Base-by-base conservation (phyloP, 2,113 vertebrate genomes). In the Engraulis encrasicolus region DNA sequence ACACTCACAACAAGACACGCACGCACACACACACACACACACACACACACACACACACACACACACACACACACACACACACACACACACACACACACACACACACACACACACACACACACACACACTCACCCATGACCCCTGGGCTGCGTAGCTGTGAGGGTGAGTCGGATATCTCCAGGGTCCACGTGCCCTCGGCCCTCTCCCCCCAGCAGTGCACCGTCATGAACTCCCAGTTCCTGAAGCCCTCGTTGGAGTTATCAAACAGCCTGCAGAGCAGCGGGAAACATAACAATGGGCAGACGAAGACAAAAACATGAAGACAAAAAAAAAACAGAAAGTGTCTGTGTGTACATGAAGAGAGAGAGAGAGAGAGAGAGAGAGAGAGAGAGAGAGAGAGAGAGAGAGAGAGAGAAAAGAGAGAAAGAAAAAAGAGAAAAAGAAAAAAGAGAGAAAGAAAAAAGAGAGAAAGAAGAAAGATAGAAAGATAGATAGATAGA, bases 161-260 rank as follows among this genome's bases (percentile, higher is more conserved):
- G 0, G 95, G 96, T 0, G 94, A 92, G 88, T 99, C 97, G 0
- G 93, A 94, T 85, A 98, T 95, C 90, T 98, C 97, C 90, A 99
- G 88, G 5, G 94, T 97, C 97, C 97, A 99, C 2, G 93, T 95
- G 1, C 97, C 97, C 0, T 95, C 95, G 0, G 97, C 95, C 58
- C 91, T 94, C 89, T 99, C 97, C 6, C 97, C 97, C 97, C 97
- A 99, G 89, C 97, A 97, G 88, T 99, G 97, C 58, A 98, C 96
- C 0, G 96, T 97, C 97, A 99, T 98, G 91, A 99, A 98, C 86
- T 97, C 97, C 97, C 97, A 99, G 93, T 96, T 95, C 54, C 96
- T 96, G 91, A 99, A 99, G 0, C 97, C 97, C 86, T 98, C 95
- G 0, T 91, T 97, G 77, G 97, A 97, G 83, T 94, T 94, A 89